Conservation (phyloP, 2,113 vertebrate species). For the Pipa parva region DNA sequence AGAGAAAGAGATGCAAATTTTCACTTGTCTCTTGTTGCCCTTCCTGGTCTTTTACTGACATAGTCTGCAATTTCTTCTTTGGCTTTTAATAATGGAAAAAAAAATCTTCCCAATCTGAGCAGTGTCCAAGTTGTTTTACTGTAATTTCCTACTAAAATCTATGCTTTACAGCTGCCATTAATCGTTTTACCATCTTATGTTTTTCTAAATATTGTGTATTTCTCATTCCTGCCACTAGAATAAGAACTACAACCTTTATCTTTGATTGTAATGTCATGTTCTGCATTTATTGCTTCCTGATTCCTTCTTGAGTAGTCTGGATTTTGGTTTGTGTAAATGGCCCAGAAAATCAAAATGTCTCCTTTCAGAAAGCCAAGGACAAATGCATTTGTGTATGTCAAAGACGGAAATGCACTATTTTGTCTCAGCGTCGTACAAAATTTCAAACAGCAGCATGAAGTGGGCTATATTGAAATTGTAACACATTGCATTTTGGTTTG, state of each 20-base stretch:
- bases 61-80: slow-evolving; percentile 46
- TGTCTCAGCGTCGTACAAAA: no score
- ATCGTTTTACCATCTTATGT: slow-evolving; percentile 28
- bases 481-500: no score
- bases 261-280: no score
- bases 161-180: slow-evolving; percentile 36
- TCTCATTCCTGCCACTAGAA: slow-evolving; percentile 3
- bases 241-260: neutral
- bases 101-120: neutral
- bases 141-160: slow-evolving; percentile 41
- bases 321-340: no score
- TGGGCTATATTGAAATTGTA: no score
- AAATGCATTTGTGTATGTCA: no score
- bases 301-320: no score
- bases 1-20: neutral
- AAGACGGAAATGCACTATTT: no score
- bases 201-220: neutral
- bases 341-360: no score
- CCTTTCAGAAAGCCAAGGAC: no score
- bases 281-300: no score
- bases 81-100: slow-evolving; percentile 39
- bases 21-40: slow-evolving; percentile 4
- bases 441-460: no score
- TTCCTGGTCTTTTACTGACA: slow-evolving; percentile 43
- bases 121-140: slow-evolving; percentile 39